Evolutionary conservation across 2,888 invertebrate species (phyloP).

Genomic region (Drosophila greeni): DNA sequence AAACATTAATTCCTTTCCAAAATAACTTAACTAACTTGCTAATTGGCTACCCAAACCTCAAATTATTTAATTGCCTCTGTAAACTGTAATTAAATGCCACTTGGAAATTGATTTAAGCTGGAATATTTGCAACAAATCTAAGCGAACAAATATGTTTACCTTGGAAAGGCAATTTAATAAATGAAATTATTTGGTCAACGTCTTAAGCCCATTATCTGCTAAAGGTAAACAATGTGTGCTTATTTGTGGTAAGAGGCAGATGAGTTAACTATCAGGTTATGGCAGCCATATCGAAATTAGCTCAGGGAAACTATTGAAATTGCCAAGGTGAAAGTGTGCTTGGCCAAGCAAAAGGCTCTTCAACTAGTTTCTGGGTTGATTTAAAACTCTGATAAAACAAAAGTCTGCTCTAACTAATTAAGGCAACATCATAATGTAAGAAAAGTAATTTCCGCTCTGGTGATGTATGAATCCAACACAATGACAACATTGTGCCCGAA

Average conservation of each 20-base stretch:
- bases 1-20: not conserved
- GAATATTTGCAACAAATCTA: not conserved
- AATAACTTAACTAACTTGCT: not conserved
- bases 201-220: not conserved
- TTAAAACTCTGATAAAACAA: not conserved
- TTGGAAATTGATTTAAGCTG: not conserved
- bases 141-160: no score
- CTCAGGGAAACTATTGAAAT: not conserved
- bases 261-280: not conserved
- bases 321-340: not conserved
- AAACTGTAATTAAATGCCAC: not conserved
- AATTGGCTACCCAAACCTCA: not conserved
- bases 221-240: not conserved
- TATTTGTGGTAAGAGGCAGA: not conserved
- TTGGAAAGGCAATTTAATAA: constrained; percentile 1
- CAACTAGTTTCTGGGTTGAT: not conserved
- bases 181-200: not conserved
- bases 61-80: not conserved
- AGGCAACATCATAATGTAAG: constrained; percentile 1
- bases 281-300: not conserved
- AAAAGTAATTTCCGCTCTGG: constrained; percentile 28
- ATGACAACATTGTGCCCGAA: constrained; percentile 18
- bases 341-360: not conserved
- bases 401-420: constrained; percentile 20
- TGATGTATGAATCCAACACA: constrained; percentile 13